Conservation (phyloP, 2,113 vertebrate genomes). For the Nycticorax nycticorax region DNA sequence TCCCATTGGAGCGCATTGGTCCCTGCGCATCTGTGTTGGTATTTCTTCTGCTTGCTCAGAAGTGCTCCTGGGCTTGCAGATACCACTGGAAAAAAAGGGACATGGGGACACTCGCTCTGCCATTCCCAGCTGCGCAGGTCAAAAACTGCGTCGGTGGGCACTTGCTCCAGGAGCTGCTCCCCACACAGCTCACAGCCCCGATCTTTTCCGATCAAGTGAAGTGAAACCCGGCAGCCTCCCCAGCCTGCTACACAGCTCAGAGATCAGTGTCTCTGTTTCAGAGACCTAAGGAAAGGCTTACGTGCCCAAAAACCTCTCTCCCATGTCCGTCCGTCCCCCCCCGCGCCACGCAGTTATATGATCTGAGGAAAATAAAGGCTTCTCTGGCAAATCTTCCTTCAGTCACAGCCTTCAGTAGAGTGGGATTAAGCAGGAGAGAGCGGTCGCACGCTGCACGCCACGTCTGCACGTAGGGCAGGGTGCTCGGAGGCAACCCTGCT, state of each 20-base stretch:
- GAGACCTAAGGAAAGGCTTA: background rate
- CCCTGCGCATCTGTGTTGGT: background rate
- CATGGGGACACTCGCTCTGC: accelerated
- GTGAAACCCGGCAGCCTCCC: background rate
- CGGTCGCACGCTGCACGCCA: accelerated
- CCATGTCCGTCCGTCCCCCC: no score
- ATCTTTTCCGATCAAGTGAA: accelerated
- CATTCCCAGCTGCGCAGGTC: background rate
- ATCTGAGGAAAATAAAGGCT: background rate
- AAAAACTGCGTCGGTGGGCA: accelerated
- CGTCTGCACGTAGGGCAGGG: accelerated
- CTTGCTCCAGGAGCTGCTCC: background rate
- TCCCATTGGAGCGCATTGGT: background rate
- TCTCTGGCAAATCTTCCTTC: background rate
- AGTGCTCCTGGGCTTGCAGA: background rate
- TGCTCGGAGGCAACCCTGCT: background rate
- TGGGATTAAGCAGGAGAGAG: background rate
- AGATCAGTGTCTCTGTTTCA: background rate
- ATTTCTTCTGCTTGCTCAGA: background rate
- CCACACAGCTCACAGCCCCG: background rate
- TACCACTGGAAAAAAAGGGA: background rate
- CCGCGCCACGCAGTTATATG: accelerated
- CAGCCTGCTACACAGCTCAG: background rate
- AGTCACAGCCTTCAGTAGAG: background rate
- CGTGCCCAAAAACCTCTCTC: background rate